Conservation (phyloP, 1,140 invertebrate genomes). For the Drosophila paulistorum region DNA sequence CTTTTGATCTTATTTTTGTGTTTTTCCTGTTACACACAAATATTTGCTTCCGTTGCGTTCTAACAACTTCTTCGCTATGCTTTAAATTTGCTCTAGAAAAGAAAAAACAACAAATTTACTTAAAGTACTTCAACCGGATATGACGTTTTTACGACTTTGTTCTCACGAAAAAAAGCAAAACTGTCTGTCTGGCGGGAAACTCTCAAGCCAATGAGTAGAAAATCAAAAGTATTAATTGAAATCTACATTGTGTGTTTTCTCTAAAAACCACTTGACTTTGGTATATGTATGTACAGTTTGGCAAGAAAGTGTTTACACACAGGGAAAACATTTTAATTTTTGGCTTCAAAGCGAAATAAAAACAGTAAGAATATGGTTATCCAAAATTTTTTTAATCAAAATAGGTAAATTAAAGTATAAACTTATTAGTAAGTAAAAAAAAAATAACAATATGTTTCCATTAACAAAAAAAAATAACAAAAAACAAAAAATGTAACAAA, state of each 20-base stretch:
- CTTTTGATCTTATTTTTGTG: conserved; percentile 25
- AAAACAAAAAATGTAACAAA: too few species aligned
- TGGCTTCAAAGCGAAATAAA: too few species aligned
- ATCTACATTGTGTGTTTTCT: conserved; percentile 24
- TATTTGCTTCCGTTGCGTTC: conserved; percentile 22
- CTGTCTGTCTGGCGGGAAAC: background rate
- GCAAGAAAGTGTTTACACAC: too few species aligned
- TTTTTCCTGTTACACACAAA: conserved; percentile 27
- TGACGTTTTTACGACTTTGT: conserved; percentile 12
- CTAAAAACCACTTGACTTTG: conserved; percentile 12
- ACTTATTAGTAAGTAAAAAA: too few species aligned
- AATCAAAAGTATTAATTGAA: conserved; percentile 36
- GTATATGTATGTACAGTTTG: background rate
- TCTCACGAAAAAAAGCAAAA: conserved; percentile 26
- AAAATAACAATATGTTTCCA: too few species aligned
- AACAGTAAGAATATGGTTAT: too few species aligned
- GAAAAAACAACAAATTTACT: background rate
- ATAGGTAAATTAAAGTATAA: too few species aligned
- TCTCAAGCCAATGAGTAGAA: conserved; percentile 22
- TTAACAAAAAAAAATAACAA: too few species aligned
- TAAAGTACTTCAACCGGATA: conserved; percentile 29
- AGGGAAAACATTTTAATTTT: too few species aligned
- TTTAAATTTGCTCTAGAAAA: background rate
- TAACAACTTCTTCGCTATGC: background rate
- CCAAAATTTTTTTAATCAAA: too few species aligned